phyloP scores from a whole-genome alignment of 2,797 vertebrate genomes.

The Oryzias dopingdopingensis region DNA sequence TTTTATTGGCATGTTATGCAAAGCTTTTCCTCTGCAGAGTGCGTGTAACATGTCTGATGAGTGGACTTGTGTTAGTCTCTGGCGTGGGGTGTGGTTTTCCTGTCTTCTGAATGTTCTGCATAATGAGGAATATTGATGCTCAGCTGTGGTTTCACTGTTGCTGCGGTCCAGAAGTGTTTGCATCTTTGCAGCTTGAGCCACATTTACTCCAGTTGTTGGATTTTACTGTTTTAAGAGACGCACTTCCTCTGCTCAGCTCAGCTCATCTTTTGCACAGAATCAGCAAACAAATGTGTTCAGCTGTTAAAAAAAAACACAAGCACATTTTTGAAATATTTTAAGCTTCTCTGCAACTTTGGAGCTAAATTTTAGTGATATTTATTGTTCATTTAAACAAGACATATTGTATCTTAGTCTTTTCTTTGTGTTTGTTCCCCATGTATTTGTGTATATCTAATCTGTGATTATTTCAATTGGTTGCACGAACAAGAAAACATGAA shows the following conservation, averaged over 20 bases:
- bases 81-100: slow-evolving; percentile 33
- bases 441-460: slow-evolving; percentile 21
- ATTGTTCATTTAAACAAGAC: slow-evolving; percentile 15
- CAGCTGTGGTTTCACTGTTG: slow-evolving; percentile 10
- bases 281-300: background rate
- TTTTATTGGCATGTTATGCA: too few relatives aligned
- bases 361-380: slow-evolving; percentile 3
- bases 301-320: slow-evolving; percentile 17
- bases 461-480: slow-evolving; percentile 33
- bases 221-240: slow-evolving; percentile 7
- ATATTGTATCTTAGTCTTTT: slow-evolving; percentile 8
- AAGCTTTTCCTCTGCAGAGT: slow-evolving; percentile 17
- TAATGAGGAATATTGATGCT: slow-evolving; percentile 14
- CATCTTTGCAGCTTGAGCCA: slow-evolving; percentile 15
- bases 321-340: slow-evolving; percentile 11
- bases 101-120: slow-evolving; percentile 14
- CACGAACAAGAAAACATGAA: slow-evolving; percentile 24
- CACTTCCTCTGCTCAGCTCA: slow-evolving; percentile 10
- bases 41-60: slow-evolving; percentile 34
- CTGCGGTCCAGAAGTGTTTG: slow-evolving; percentile 21
- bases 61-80: slow-evolving; percentile 47
- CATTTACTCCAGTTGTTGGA: slow-evolving; percentile 18
- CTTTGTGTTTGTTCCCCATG: slow-evolving; percentile 8
- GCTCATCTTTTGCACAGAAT: slow-evolving; percentile 3
- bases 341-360: background rate